These are phyloP conservation scores for Naja naja DNA, from an alignment of 2,113 vertebrate genomes.

Conservation along the genomic window DNA sequence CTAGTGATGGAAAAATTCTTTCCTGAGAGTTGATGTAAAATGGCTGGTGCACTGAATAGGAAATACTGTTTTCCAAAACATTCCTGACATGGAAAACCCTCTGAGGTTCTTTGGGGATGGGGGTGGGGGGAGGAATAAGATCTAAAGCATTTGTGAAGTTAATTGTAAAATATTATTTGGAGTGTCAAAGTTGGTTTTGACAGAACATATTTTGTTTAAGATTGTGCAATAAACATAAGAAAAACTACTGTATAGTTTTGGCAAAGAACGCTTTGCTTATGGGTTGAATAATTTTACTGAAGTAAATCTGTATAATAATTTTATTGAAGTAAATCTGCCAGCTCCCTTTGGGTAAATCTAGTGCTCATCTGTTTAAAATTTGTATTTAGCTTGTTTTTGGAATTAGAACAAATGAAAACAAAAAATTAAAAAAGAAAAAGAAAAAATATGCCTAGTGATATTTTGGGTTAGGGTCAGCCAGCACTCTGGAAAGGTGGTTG, in stretches of 20 bases:
- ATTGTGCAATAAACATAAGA: constrained; percentile 78
- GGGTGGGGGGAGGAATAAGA: constrained; percentile 43
- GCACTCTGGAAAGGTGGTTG: too few relatives aligned
- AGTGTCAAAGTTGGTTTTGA: constrained; percentile 73
- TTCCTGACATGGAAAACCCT: constrained; percentile 62
- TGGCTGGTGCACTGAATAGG: constrained; percentile 80
- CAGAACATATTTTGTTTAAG: constrained; percentile 73
- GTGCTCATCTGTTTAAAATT: constrained; percentile 79
- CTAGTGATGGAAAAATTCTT: constrained; percentile 2
- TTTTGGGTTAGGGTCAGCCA: too few relatives aligned
- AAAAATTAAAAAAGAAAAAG: constrained; percentile 33
- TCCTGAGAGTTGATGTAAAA: constrained; percentile 69
- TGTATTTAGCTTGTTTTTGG: constrained; percentile 84
- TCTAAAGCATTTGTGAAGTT: constrained; percentile 68
- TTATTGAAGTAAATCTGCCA: constrained; percentile 81
- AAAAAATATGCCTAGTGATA: too few relatives aligned
- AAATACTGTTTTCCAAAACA: constrained; percentile 86
- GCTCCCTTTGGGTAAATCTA: constrained; percentile 78
- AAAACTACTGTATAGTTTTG: constrained; percentile 80
- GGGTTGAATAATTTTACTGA: constrained; percentile 79
- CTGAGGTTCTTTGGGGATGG: constrained; percentile 36
- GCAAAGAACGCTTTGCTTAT: constrained; percentile 79
- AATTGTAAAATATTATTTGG: constrained; percentile 70
- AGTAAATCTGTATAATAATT: constrained; percentile 82
- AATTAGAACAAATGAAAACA: constrained; percentile 75